Evolutionary conservation across 2,797 vertebrate genomes (phyloP).

Genomic region (Manis javanica): DNA sequence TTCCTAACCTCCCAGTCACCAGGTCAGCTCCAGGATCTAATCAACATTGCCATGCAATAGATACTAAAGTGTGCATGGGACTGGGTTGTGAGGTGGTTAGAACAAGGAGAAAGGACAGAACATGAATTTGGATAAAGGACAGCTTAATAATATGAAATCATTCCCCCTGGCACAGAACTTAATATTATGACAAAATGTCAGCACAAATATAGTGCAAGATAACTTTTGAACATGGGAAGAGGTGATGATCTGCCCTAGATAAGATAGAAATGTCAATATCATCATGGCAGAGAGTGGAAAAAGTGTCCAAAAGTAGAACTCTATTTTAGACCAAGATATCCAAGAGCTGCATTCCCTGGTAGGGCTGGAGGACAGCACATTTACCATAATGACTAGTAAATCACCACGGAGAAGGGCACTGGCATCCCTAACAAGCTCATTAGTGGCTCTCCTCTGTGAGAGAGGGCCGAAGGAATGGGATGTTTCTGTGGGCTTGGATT

Average conservation of each 20-base stretch:
- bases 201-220: neutral
- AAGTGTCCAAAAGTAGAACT: neutral
- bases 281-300: neutral
- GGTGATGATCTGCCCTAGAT: neutral
- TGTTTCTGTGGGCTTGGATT: neutral
- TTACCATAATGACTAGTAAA: neutral
- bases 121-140: neutral
- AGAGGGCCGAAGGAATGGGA: neutral
- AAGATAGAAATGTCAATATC: neutral
- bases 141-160: neutral
- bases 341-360: neutral
- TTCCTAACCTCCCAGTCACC: neutral
- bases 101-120: neutral
- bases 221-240: neutral
- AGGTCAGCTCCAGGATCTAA: neutral
- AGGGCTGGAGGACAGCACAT: neutral
- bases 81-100: neutral
- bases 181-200: neutral
- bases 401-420: neutral
- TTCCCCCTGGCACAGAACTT: neutral
- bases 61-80: accelerated
- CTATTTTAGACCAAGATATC: neutral
- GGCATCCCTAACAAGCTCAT: neutral
- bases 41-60: neutral
- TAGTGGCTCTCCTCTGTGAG: neutral